Evolutionary conservation across 2,113 vertebrate genomes (phyloP).

Genomic region (Balaenoptera acutorostrata): DNA sequence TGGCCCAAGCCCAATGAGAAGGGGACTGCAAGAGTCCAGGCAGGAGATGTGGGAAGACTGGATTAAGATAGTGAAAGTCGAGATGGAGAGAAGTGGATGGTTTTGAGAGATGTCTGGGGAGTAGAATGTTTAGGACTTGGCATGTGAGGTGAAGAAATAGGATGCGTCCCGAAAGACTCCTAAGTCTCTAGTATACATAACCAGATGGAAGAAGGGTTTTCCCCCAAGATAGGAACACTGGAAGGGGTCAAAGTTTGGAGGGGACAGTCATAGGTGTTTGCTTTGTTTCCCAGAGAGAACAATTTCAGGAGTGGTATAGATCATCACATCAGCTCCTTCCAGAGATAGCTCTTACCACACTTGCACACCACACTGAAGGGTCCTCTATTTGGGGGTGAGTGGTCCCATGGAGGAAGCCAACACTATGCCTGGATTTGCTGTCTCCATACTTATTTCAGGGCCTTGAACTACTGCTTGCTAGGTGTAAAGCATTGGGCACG

Average conservation of each 20-base stretch:
- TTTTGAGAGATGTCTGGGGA: background rate
- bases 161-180: background rate
- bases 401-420: background rate
- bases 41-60: background rate
- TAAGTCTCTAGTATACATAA: background rate
- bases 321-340: background rate
- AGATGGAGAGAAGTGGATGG: background rate
- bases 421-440: background rate
- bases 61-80: background rate
- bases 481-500: background rate
- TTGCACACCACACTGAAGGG: background rate
- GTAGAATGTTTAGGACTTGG: background rate
- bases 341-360: background rate
- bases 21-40: too few species aligned
- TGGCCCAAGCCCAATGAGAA: background rate
- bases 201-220: background rate
- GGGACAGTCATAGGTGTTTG: background rate
- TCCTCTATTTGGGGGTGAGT: background rate
- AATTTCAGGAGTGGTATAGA: background rate
- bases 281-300: background rate
- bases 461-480: background rate
- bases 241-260: background rate
- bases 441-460: background rate
- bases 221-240: accelerated
- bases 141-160: background rate